Percentiles rank a stretch among this genome's conserved stretches.
Evolutionary conservation across 1,140 invertebrate species (phyloP).

Genomic region (Asobara japonica): DNA sequence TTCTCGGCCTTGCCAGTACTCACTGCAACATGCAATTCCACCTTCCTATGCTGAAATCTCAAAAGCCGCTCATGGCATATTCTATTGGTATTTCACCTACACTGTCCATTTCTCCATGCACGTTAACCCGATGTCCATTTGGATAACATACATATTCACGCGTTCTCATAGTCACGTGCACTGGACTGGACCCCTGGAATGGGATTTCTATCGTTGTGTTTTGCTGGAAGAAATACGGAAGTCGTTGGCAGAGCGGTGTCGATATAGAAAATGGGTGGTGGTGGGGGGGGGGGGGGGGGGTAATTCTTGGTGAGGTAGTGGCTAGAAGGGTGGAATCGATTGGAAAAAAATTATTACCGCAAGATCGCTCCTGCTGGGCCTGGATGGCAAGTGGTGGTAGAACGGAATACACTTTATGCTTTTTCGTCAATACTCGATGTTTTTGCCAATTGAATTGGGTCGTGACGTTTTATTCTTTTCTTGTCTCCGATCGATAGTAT

Average conservation of each 20-base stretch:
- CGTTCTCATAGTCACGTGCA: not conserved
- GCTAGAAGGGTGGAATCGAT: not conserved
- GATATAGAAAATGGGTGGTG: too few relatives aligned
- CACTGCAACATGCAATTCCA: not conserved
- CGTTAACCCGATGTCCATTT: not conserved
- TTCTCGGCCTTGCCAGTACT: not conserved
- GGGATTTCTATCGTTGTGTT: not conserved
- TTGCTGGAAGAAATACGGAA: not conserved
- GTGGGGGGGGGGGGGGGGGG: too few relatives aligned
- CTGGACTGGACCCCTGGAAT: not conserved
- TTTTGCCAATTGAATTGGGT: too few relatives aligned
- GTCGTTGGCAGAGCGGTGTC: not conserved
- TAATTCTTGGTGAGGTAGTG: not conserved
- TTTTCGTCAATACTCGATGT: too few relatives aligned
- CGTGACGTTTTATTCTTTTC: too few relatives aligned
- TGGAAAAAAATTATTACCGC: not conserved
- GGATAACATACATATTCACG: not conserved
- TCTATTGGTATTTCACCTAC: not conserved
- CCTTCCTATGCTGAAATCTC: not conserved
- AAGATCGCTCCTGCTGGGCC: not conserved
- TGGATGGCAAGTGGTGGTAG: not conserved
- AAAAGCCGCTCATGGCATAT: not conserved
- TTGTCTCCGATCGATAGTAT: too few relatives aligned
- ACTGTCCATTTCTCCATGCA: not conserved
- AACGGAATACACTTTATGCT: not conserved